A percentile compares a stretch with the other conserved stretches of the same genome.
Conservation (phyloP, 2,797 vertebrate genomes). For the Artibeus lituratus region DNA sequence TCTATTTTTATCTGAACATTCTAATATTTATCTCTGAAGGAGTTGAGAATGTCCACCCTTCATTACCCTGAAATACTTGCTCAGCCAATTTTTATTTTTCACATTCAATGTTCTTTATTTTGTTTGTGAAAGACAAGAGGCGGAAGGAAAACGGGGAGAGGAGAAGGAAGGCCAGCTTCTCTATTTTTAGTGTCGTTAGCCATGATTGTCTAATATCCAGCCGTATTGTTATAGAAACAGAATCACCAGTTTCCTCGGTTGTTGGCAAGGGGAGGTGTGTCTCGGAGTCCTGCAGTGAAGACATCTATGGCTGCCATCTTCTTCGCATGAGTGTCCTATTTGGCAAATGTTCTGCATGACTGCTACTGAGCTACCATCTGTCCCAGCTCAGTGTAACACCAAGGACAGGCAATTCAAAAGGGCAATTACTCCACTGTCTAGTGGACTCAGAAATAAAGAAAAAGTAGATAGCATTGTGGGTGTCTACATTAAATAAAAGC, state of each 20-base stretch:
- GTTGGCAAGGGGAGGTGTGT: background rate
- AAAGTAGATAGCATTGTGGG: slow-evolving; percentile 3
- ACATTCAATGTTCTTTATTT: background rate
- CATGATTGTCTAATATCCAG: background rate
- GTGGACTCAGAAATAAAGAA: slow-evolving; percentile 23
- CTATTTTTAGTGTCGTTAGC: background rate
- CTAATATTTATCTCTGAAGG: background rate
- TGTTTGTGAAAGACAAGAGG: background rate
- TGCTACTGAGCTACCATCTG: slow-evolving; percentile 60
- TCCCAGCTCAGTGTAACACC: slow-evolving; percentile 38
- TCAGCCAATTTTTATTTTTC: background rate
- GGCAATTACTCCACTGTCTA: slow-evolving; percentile 10
- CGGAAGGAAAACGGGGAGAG: fast-evolving
- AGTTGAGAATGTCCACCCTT: background rate
- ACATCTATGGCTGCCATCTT: slow-evolving; percentile 44
- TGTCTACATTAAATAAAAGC: slow-evolving; percentile 47
- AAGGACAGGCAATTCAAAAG: slow-evolving; percentile 36
- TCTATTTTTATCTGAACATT: background rate
- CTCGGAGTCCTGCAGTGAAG: slow-evolving; percentile 50
- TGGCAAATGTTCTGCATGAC: slow-evolving; percentile 54
- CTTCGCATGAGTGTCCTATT: slow-evolving; percentile 47
- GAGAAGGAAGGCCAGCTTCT: background rate
- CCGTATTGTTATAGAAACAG: background rate
- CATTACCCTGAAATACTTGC: background rate
- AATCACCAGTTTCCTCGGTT: background rate